Evolutionary conservation across 2,113 vertebrate species (phyloP).

Genomic region (Limnothrissa miodon): DNA sequence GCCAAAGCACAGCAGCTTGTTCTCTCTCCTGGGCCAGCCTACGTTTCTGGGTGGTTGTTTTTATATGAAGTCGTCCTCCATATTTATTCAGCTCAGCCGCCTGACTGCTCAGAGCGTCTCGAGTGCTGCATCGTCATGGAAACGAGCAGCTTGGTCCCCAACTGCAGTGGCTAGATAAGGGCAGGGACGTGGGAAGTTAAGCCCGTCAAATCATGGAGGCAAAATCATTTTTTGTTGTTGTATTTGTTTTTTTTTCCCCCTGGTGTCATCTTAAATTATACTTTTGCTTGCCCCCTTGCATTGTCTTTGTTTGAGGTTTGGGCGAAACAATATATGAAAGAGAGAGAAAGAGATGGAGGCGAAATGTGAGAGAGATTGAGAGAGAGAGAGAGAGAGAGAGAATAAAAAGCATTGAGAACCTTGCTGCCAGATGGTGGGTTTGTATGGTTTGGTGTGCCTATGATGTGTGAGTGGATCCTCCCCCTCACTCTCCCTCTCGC

Average conservation of each 20-base stretch:
- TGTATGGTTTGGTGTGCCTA: neutral
- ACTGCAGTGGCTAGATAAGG: constrained; percentile 8
- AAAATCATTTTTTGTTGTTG: neutral
- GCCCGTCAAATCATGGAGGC: neutral
- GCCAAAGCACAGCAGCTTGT: neutral
- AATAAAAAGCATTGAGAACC: constrained; percentile 30
- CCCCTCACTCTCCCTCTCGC: neutral
- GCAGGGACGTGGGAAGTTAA: neutral
- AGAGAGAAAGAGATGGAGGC: neutral
- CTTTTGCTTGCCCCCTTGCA: neutral
- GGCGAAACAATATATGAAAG: no score
- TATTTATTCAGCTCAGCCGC: constrained; percentile 1
- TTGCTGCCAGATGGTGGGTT: neutral
- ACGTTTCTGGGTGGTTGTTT: neutral
- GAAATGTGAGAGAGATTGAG: neutral
- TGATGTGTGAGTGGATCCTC: neutral
- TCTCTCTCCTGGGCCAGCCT: neutral
- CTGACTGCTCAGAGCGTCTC: neutral
- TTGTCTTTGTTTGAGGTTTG: neutral
- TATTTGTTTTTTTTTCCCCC: neutral
- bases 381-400: constrained; percentile 6
- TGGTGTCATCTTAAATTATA: neutral
- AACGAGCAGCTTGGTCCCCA: neutral
- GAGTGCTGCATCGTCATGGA: neutral
- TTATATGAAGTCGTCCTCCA: neutral